Percentiles rank a stretch among this genome's conserved stretches.
Evolutionary conservation across 2,797 vertebrate genomes (phyloP).

Genomic region (Anguilla marmorata): DNA sequence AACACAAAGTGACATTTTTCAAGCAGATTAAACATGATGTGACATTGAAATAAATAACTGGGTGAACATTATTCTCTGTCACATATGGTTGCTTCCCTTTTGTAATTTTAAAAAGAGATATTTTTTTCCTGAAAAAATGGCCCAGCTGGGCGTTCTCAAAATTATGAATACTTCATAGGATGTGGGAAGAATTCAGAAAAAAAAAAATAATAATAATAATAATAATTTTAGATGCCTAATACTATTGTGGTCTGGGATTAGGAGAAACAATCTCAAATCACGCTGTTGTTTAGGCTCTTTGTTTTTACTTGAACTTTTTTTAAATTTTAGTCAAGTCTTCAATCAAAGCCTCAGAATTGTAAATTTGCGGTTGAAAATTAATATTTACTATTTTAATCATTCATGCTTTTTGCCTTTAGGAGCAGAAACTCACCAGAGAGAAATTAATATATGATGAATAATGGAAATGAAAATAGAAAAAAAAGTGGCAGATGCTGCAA

Average conservation of each 20-base stretch:
- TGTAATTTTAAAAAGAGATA: neutral
- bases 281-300: neutral
- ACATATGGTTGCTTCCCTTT: neutral
- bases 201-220: neutral
- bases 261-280: neutral
- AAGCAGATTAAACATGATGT: neutral
- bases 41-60: neutral
- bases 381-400: slow-evolving; percentile 25
- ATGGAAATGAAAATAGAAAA: slow-evolving; percentile 1
- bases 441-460: slow-evolving; percentile 19
- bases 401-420: neutral
- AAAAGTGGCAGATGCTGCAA: slow-evolving; percentile 10
- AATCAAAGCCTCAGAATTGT: neutral
- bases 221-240: neutral
- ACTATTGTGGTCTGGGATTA: neutral
- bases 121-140: neutral
- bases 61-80: neutral
- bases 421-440: neutral
- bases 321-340: neutral
- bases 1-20: neutral
- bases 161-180: neutral
- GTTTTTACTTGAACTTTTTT: neutral
- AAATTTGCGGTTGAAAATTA: slow-evolving; percentile 20
- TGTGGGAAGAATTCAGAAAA: neutral
- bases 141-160: neutral